Percentiles rank a stretch among this genome's conserved stretches.
These are phyloP conservation scores for Ectropis crepuscularia DNA, from an alignment of 2,888 invertebrate species.

Conservation along the genomic window DNA sequence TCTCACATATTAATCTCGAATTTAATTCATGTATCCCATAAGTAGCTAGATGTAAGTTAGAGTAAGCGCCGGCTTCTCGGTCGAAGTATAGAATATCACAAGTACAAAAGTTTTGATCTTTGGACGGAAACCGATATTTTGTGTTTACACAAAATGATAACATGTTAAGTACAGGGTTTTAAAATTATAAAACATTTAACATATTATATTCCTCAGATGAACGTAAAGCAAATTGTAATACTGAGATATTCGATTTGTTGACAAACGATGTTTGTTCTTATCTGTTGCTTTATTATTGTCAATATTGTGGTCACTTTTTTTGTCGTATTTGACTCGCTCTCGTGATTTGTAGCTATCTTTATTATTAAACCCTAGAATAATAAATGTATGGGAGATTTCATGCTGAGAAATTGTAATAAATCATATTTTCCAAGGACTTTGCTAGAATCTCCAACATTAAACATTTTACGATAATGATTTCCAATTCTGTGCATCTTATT, in stretches of 20 bases:
- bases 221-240: no score
- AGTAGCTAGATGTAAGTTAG: constrained; percentile 49
- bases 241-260: no score
- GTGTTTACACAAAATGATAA: constrained; percentile 1
- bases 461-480: no score
- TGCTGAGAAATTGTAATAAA: not conserved
- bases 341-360: no score
- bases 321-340: no score
- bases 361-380: no score
- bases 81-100: constrained; percentile 52
- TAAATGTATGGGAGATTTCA: not conserved
- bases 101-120: constrained; percentile 59
- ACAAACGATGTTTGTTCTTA: no score
- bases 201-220: no score
- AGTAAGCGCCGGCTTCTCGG: constrained; percentile 45
- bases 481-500: no score
- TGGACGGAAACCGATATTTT: constrained; percentile 13
- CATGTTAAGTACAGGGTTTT: not conserved
- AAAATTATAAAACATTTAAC: not conserved
- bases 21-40: constrained; percentile 67
- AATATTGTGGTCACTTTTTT: no score
- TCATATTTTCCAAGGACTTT: constrained; percentile 2
- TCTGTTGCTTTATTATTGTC: no score
- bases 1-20: constrained; percentile 55
- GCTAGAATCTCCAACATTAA: constrained; percentile 2